These are phyloP conservation scores for Mimachlamys varia DNA, from an alignment of 2,888 invertebrate genomes.

Conservation along the genomic window DNA sequence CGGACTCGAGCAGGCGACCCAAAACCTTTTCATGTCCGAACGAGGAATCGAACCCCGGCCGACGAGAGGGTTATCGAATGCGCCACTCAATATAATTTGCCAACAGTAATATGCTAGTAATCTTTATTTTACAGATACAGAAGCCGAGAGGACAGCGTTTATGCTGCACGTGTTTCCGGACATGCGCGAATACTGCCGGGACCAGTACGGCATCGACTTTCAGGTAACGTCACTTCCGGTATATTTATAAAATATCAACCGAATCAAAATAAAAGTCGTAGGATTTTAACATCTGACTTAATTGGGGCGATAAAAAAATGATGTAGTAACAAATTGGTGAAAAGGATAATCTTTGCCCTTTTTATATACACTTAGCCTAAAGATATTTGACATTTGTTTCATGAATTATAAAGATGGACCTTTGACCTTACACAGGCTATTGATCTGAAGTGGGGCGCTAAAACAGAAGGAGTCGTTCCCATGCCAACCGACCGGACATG, in stretches of 20 bases:
- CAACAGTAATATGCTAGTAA: not conserved
- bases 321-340: not conserved
- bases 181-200: constrained; percentile 84
- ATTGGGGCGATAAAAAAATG: no score
- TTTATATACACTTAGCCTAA: no score
- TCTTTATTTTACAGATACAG: constrained; percentile 60
- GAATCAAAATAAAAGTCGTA: no score
- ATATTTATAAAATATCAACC: not conserved
- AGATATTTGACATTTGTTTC: not conserved
- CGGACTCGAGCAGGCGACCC: not conserved
- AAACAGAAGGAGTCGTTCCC: constrained; percentile 63
- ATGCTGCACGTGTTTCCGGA: constrained; percentile 67
- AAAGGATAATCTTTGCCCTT: no score
- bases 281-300: no score
- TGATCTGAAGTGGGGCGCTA: constrained; percentile 76
- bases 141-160: constrained; percentile 69
- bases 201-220: constrained; percentile 81
- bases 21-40: not conserved
- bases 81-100: not conserved
- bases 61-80: no score
- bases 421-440: constrained; percentile 81
- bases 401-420: not conserved
- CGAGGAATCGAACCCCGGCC: no score
- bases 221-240: constrained; percentile 58
- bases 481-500: constrained; percentile 65